These are phyloP conservation scores for Euphydryas editha DNA, from an alignment of 2,888 invertebrate species.

Conservation along the genomic window DNA sequence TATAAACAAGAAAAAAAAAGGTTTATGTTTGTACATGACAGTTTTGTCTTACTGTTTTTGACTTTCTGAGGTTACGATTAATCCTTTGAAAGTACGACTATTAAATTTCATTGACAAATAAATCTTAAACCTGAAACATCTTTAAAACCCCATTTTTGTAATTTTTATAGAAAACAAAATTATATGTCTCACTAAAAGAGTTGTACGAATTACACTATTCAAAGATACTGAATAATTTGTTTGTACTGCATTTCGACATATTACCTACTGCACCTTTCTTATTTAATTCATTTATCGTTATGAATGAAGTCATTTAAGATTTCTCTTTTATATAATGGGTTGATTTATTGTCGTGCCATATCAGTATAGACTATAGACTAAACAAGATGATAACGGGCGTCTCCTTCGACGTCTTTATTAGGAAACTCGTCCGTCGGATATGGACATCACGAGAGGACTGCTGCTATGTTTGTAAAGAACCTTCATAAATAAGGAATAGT, in stretches of 20 bases:
- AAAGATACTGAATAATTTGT: no score
- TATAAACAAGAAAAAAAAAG: no score
- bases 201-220: no score
- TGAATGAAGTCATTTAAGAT: constrained; percentile 35
- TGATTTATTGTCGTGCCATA: constrained; percentile 47
- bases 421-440: constrained; percentile 57
- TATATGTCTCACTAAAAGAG: no score
- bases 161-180: no score
- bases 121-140: no score
- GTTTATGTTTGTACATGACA: no score
- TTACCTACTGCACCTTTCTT: neutral
- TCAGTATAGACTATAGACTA: constrained; percentile 43
- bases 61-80: no score
- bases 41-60: no score
- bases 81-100: no score
- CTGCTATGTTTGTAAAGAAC: constrained; percentile 26
- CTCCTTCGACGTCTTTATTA: constrained; percentile 60
- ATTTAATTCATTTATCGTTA: neutral
- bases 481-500: constrained; percentile 5
- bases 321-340: constrained; percentile 43
- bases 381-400: constrained; percentile 63
- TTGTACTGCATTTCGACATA: neutral
- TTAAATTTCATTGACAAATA: no score
- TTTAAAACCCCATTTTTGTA: no score
- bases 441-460: constrained; percentile 13